Conservation (phyloP, 92 coral and sea anemone species). For the Pocillopora grandis region DNA sequence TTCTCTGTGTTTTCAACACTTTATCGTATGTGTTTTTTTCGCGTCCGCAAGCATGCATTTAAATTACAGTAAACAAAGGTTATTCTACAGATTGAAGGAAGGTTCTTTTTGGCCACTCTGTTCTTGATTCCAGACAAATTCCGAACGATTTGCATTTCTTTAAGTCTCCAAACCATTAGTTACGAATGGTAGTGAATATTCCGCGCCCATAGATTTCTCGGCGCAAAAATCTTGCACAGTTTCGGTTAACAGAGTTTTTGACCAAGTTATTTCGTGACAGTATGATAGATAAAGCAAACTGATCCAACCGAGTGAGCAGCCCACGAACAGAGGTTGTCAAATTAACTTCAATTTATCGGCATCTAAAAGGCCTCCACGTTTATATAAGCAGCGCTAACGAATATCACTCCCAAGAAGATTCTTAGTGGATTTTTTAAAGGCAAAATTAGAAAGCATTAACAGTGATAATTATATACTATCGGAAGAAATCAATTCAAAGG, state of each 20-base stretch:
- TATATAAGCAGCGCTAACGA: background rate
- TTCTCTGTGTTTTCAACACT: background rate
- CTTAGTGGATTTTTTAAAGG: background rate
- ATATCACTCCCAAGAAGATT: background rate
- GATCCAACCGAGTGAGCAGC: background rate
- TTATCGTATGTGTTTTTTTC: background rate
- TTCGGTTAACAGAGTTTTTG: constrained; percentile 18
- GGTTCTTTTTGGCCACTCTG: background rate
- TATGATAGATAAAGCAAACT: background rate
- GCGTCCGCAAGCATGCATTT: background rate
- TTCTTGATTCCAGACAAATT: background rate
- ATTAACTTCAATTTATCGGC: too few relatives aligned
- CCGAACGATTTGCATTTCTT: too few relatives aligned
- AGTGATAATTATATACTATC: background rate
- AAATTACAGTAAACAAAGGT: background rate
- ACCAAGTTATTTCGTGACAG: constrained; percentile 26
- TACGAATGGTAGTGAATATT: background rate
- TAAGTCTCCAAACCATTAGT: background rate
- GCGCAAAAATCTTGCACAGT: background rate
- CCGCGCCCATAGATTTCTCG: background rate
- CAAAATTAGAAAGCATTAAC: background rate
- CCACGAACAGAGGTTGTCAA: too few relatives aligned
- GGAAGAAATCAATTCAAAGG: background rate
- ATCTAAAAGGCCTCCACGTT: background rate
- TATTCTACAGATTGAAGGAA: background rate